Evolutionary conservation across 2,113 vertebrate species (phyloP).

Genomic region (Theristicus caerulescens): DNA sequence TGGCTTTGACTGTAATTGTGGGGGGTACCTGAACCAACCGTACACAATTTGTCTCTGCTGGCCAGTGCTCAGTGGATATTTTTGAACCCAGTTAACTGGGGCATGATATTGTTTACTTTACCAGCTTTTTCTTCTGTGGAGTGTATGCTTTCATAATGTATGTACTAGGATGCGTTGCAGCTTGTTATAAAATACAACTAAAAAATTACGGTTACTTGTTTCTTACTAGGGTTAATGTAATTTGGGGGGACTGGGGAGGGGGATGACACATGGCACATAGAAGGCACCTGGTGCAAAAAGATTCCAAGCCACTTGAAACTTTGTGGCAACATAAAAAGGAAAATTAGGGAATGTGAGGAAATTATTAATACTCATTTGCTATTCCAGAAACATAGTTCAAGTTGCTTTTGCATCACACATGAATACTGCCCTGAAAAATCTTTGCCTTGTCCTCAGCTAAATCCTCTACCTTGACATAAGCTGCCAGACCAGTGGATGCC

Average conservation of each 20-base stretch:
- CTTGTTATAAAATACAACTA: not conserved
- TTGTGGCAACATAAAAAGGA: not conserved
- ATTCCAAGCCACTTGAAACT: not conserved
- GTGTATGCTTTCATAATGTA: not conserved
- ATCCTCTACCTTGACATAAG: not conserved
- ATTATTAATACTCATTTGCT: not conserved
- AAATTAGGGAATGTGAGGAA: not conserved
- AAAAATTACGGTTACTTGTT: not conserved
- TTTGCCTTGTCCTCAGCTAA: not conserved
- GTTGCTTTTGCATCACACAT: not conserved
- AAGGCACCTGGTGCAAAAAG: not conserved
- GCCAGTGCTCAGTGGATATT: not conserved
- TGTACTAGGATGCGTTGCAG: not conserved
- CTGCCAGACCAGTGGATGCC: not conserved
- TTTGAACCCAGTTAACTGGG: not conserved
- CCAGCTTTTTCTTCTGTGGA: not conserved
- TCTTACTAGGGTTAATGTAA: not conserved
- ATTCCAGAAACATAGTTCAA: not conserved
- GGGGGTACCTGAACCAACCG: not conserved
- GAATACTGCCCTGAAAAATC: not conserved
- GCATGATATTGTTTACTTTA: not conserved
- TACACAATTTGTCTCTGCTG: not conserved
- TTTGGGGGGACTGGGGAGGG: not conserved
- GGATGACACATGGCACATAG: not conserved
- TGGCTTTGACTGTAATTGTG: not conserved